These are phyloP conservation scores for Acrobeloides nanus DNA, from an alignment of 2,888 invertebrate genomes.

Conservation along the genomic window DNA sequence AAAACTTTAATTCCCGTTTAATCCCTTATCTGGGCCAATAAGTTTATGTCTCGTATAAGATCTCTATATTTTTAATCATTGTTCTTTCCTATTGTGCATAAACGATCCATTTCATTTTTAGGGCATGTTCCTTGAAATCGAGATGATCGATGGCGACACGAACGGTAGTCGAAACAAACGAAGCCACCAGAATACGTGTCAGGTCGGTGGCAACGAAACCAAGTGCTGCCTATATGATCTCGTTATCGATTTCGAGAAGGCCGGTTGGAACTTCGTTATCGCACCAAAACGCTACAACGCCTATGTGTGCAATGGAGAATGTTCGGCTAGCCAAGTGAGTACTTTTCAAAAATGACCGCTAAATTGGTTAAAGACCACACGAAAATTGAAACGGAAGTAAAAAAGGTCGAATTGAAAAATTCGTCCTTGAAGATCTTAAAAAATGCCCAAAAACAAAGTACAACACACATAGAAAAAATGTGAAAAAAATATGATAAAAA, in stretches of 20 bases:
- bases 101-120: conserved; percentile 18
- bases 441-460: no score
- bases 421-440: no score
- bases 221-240: conserved; percentile 80
- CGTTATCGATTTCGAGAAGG: conserved; percentile 79
- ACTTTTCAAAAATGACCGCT: no score
- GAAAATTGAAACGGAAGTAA: no score
- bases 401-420: no score
- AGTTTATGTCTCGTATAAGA: no score
- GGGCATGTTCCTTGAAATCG: conserved; percentile 36
- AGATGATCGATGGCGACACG: conserved; percentile 12
- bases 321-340: conserved; percentile 62
- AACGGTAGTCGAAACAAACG: conserved; percentile 30
- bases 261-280: conserved; percentile 96
- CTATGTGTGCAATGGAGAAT: conserved; percentile 90
- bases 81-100: no score
- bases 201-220: conserved; percentile 41
- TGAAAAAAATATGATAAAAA: no score
- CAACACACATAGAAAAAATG: no score
- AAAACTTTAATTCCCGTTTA: no score
- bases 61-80: conserved; percentile 6
- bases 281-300: conserved; percentile 89
- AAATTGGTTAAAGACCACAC: no score
- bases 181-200: conserved; percentile 19
- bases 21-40: no score